phyloP scores from a whole-genome alignment of 2,797 vertebrate species.

The Naso thynnoides region DNA sequence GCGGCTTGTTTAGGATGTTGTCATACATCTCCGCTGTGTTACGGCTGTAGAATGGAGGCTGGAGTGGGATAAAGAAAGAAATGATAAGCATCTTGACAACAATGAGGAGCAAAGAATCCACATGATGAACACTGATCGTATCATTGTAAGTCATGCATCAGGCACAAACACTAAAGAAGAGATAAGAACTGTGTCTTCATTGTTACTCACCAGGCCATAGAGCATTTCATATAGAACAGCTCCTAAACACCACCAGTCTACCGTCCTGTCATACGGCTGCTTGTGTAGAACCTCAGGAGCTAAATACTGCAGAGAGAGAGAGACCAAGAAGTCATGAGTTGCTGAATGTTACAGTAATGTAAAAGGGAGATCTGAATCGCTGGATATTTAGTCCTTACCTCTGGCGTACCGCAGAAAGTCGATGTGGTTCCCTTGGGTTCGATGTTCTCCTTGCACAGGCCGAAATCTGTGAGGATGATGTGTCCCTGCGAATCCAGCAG shows the following conservation, averaged over 20 bases:
- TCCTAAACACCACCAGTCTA: conserved; percentile 99
- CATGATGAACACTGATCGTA: neutral
- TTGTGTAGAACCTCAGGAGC: conserved; percentile 98
- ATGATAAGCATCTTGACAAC: conserved; percentile 32
- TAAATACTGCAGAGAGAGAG: conserved; percentile 89
- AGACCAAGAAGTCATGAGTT: neutral
- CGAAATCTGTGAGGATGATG: conserved; percentile 98
- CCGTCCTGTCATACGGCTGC: conserved; percentile 97
- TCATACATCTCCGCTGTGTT: conserved; percentile 99
- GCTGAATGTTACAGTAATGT: neutral
- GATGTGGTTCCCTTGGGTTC: conserved; percentile 97
- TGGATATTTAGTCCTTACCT: conserved; percentile 83
- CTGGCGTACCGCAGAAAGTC: conserved; percentile 98
- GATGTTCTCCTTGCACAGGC: conserved; percentile 99
- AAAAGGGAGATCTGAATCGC: neutral
- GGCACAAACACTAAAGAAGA: neutral
- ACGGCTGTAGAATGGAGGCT: conserved; percentile 98
- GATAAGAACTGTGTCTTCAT: neutral
- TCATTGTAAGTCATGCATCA: conserved; percentile 1
- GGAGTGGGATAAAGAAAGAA: conserved; percentile 35
- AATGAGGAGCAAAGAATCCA: neutral
- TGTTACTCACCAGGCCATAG: conserved; percentile 93
- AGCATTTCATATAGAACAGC: conserved; percentile 99
- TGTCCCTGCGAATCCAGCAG: conserved; percentile 97
- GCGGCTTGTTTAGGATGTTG: conserved; percentile 98